Evolutionary conservation across 2,797 vertebrate genomes (phyloP).

Genomic region (Lerista edwardsae): DNA sequence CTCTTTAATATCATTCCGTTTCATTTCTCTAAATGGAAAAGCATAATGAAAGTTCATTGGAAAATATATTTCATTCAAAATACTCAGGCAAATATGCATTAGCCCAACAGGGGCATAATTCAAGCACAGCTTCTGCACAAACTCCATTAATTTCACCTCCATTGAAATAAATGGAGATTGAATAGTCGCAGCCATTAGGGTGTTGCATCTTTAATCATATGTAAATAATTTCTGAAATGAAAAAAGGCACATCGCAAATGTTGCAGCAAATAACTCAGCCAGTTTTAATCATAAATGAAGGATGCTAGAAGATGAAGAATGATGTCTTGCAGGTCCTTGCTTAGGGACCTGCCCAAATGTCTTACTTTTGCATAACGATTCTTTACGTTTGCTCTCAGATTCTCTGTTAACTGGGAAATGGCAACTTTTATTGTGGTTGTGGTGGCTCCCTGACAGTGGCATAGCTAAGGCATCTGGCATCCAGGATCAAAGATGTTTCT

Average conservation of each 20-base stretch:
- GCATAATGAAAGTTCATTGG: neutral
- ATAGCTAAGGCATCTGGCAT: no score
- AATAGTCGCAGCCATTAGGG: constrained; percentile 5
- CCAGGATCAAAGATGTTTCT: no score
- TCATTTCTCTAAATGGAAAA: constrained; percentile 30
- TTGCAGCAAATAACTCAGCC: constrained; percentile 12
- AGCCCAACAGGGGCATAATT: constrained; percentile 18
- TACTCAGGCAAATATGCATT: constrained; percentile 28
- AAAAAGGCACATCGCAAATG: neutral
- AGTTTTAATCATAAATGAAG: neutral
- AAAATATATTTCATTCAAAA: constrained; percentile 6
- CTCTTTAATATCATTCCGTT: constrained; percentile 19
- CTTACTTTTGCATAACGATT: neutral
- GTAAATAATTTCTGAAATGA: constrained; percentile 22
- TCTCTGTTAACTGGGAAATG: no score
- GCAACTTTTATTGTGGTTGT: no score
- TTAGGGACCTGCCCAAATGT: neutral
- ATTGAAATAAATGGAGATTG: constrained; percentile 29
- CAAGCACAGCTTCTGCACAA: constrained; percentile 6
- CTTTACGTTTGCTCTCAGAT: neutral
- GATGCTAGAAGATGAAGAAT: neutral
- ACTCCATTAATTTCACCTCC: constrained; percentile 19
- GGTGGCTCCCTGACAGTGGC: no score
- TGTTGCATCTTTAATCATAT: constrained; percentile 17
- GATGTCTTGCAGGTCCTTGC: neutral